Conservation (phyloP, 2,888 invertebrate genomes). For the Lasioglossum vierecki region DNA sequence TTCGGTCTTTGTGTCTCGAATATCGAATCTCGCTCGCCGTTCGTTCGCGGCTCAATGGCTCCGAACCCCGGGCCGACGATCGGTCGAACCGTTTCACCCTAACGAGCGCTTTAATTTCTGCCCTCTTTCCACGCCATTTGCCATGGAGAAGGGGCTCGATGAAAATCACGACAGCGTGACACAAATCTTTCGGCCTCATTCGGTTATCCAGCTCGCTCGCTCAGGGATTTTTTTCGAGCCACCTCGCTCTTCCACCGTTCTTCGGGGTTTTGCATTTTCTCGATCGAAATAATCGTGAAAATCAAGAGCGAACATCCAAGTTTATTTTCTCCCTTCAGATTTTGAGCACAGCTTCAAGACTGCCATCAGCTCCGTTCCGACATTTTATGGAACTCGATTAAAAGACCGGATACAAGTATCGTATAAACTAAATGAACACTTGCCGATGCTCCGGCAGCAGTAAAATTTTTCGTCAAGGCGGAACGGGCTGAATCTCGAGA, state of each 20-base stretch:
- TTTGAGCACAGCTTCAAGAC: not conserved
- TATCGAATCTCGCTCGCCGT: conserved; percentile 56
- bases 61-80: conserved; percentile 46
- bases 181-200: conserved; percentile 55
- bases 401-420: conserved; percentile 3
- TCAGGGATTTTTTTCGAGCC: not conserved
- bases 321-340: not conserved
- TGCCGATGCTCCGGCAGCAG: not conserved
- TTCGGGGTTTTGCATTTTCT: not conserved
- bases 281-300: conserved; percentile 3
- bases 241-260: not conserved
- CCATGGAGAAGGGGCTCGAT: conserved; percentile 54
- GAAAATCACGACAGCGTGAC: conserved; percentile 63
- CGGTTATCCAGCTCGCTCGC: conserved; percentile 52
- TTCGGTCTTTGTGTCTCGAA: conserved; percentile 63
- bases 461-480: not conserved
- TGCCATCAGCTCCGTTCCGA: not conserved
- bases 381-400: not conserved
- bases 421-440: conserved; percentile 2
- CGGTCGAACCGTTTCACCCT: conserved; percentile 57
- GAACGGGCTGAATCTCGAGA: not conserved
- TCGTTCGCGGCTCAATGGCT: conserved; percentile 56
- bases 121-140: conserved; percentile 72
- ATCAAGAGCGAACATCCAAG: not conserved
- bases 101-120: conserved; percentile 74